Evolutionary conservation across 2,797 vertebrate genomes (phyloP), one percentile per base, ranked within the genome.

Genomic region (Pantherophis alleghaniensis): DNA sequence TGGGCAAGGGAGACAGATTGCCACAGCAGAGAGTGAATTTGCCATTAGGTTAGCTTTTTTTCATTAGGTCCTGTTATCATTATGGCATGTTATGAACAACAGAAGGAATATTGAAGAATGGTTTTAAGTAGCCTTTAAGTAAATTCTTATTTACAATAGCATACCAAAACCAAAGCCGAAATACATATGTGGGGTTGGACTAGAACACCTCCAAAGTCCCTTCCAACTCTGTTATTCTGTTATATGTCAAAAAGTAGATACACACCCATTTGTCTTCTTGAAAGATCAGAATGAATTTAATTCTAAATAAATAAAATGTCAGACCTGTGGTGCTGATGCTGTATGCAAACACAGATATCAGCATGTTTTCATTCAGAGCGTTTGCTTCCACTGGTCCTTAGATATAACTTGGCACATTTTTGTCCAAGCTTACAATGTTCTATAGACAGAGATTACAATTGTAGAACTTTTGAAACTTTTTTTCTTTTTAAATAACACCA

Each of bases 21-120:
- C 96, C 90, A 95, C 97, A 95, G 97, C 94, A 4, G 98, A 98
- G 95, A 97, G 96, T 0, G 97, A 97, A 6, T 97, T 98, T 91
- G 96, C 96, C 79, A 92, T 98, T 47, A 96, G 98, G 98, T 98
- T 59, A 89, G 92, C 83, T 66, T 56, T 32, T 32, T 7, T 61
- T 61, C 88, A 86, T 42, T n/a, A 61, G 60, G 0, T 4, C 69
- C n/a, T 86, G 26, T 87, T 4, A 37, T 57, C 18, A 13, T 92
- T 59, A 28, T 28, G 20, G 9, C 37, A 59, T 22, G 26, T 55
- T 10, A 7, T 63, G 24, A 13, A 18, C 18, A 28, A 51, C 2
- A 79, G 37, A 61, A 61, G 51, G 11, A 69, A 42, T 55, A 28
- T n/a, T n/a, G 14, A 28, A 53, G 86, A 55, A 37, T 20, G 28